These are phyloP conservation scores for Ormia ochracea DNA, from an alignment of 2,888 invertebrate species.

Conservation along the genomic window DNA sequence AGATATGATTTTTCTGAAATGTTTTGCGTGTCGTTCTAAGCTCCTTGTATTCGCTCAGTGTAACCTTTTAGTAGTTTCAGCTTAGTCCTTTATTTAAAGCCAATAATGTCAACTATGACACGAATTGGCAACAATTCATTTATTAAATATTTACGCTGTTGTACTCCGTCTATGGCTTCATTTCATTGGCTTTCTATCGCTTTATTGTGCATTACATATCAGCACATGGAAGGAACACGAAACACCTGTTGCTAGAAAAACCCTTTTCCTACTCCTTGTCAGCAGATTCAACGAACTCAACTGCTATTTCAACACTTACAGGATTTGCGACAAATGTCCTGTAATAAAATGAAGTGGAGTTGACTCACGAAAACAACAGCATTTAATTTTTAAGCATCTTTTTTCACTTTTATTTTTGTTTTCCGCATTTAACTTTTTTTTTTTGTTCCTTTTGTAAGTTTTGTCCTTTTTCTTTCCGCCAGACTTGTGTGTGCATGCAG, in stretches of 20 bases:
- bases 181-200: neutral
- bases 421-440: too few species aligned
- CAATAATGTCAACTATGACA: constrained; percentile 36
- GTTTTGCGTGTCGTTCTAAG: too few species aligned
- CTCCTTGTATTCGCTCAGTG: neutral
- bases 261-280: constrained; percentile 14
- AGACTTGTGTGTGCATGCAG: neutral
- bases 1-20: too few species aligned
- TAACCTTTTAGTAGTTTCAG: neutral
- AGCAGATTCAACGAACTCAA: constrained; percentile 34
- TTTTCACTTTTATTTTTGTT: neutral
- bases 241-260: constrained; percentile 53
- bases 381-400: constrained; percentile 8
- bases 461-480: constrained; percentile 18
- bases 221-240: neutral
- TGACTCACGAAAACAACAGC: constrained; percentile 33
- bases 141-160: constrained; percentile 44
- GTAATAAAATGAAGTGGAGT: constrained; percentile 52
- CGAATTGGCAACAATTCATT: constrained; percentile 49
- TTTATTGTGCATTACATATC: neutral
- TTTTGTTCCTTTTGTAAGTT: neutral
- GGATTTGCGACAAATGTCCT: constrained; percentile 57
- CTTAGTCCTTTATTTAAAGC: neutral
- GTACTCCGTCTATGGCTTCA: neutral
- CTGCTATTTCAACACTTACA: constrained; percentile 48